Percentiles rank a stretch among this genome's conserved stretches.
phyloP scores from a whole-genome alignment of 2,888 invertebrate species.

The Oithona nana region DNA sequence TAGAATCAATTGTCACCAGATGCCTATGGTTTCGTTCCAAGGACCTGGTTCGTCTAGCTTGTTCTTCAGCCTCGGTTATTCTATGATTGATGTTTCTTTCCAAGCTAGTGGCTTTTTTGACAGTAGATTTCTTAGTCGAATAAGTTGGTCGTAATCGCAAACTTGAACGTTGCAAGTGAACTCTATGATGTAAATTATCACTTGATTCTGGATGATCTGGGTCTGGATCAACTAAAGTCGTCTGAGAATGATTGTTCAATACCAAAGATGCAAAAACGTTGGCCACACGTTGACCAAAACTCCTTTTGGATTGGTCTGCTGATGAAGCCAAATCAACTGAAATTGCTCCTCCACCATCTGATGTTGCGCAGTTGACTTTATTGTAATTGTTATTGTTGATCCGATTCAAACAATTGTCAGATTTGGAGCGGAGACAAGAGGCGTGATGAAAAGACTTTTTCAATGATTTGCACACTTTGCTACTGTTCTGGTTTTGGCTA shows the following conservation, averaged over 20 bases:
- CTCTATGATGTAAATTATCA: no score
- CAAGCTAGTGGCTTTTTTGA: background rate
- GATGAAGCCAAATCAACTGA: background rate
- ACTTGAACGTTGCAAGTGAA: no score
- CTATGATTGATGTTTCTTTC: background rate
- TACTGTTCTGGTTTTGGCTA: background rate
- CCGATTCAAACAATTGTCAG: conserved; percentile 21
- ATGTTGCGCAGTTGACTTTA: no score
- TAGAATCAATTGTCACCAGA: conserved; percentile 19
- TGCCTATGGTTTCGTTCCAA: conserved; percentile 24
- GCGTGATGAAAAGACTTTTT: conserved; percentile 13
- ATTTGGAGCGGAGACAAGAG: conserved; percentile 20
- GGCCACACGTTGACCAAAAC: background rate
- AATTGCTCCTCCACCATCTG: background rate
- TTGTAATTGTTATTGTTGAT: conserved; percentile 18
- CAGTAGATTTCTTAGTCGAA: background rate
- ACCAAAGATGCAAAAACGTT: background rate
- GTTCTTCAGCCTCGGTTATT: background rate
- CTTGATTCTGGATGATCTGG: background rate
- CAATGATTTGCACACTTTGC: background rate
- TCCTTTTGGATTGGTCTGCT: background rate
- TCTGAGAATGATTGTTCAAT: background rate
- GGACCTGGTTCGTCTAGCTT: conserved; percentile 20
- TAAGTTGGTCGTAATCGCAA: no score
- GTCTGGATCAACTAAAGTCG: background rate